Evolutionary conservation across 2,888 invertebrate genomes (phyloP).

Genomic region (Meloe dianella): DNA sequence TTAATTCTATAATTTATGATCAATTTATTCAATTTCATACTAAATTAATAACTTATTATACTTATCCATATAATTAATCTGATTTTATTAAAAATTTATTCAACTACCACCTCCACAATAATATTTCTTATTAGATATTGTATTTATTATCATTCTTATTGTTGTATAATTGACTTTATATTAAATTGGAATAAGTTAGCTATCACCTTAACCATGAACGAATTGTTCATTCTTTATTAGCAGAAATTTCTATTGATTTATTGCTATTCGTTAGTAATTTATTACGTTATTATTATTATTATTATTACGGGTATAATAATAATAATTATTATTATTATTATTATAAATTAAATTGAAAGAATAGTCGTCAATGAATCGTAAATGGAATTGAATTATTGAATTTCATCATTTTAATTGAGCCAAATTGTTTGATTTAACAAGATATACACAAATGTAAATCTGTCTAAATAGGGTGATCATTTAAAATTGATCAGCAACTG

Average conservation of each 20-base stretch:
- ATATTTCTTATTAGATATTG: background rate
- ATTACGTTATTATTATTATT: background rate
- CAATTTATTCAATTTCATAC: conserved; percentile 1
- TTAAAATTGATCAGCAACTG: conserved; percentile 4
- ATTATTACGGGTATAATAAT: too few relatives aligned
- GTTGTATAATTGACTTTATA: background rate
- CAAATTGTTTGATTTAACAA: conserved; percentile 3
- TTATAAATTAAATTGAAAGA: background rate
- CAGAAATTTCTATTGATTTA: background rate
- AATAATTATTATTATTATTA: conserved; percentile 1
- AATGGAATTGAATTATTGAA: background rate
- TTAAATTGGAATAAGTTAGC: background rate
- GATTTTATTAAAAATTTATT: background rate
- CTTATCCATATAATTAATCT: background rate
- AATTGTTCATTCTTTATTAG: background rate
- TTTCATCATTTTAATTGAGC: conserved; percentile 1
- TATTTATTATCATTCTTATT: background rate
- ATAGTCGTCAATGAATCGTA: background rate
- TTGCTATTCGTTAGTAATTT: background rate
- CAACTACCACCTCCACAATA: background rate
- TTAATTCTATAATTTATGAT: background rate
- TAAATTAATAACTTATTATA: conserved; percentile 5
- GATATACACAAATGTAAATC: background rate
- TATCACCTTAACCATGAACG: background rate
- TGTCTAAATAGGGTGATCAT: background rate